Conservation (phyloP, 2,888 invertebrate species). For the Abscondita cerata region DNA sequence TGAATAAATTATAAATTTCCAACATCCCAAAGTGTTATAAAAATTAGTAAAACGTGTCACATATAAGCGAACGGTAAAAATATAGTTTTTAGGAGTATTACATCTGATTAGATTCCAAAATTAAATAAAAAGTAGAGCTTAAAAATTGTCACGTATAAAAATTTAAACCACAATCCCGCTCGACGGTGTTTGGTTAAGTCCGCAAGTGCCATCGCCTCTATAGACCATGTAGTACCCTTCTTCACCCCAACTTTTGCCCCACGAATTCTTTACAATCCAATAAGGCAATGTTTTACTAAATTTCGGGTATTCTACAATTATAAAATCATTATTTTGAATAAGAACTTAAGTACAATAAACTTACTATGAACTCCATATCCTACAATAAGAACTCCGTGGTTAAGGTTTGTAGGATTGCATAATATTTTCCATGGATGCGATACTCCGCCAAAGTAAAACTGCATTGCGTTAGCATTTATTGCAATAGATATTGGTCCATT, state of each 20-base stretch:
- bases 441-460: constrained; percentile 94
- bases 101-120: too few relatives aligned
- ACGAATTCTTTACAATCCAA: constrained; percentile 96
- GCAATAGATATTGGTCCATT: constrained; percentile 96
- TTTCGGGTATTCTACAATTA: constrained; percentile 73
- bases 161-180: constrained; percentile 72
- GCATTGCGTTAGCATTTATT: constrained; percentile 96
- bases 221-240: constrained; percentile 94
- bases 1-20: too few relatives aligned
- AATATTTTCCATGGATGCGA: constrained; percentile 90
- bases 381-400: constrained; percentile 96
- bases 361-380: constrained; percentile 85
- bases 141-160: too few relatives aligned
- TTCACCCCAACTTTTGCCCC: constrained; percentile 92
- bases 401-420: constrained; percentile 77
- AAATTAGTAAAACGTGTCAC: too few relatives aligned
- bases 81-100: too few relatives aligned
- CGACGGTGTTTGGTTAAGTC: constrained; percentile 89
- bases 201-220: constrained; percentile 94
- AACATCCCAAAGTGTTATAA: too few relatives aligned
- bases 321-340: constrained; percentile 5
- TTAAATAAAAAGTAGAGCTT: too few relatives aligned
- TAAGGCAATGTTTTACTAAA: constrained; percentile 85
- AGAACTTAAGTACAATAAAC: constrained; percentile 44
- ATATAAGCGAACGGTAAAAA: too few relatives aligned